Base-by-base conservation (phyloP, 2,888 invertebrate species). In the Julus scandinavius region DNA sequence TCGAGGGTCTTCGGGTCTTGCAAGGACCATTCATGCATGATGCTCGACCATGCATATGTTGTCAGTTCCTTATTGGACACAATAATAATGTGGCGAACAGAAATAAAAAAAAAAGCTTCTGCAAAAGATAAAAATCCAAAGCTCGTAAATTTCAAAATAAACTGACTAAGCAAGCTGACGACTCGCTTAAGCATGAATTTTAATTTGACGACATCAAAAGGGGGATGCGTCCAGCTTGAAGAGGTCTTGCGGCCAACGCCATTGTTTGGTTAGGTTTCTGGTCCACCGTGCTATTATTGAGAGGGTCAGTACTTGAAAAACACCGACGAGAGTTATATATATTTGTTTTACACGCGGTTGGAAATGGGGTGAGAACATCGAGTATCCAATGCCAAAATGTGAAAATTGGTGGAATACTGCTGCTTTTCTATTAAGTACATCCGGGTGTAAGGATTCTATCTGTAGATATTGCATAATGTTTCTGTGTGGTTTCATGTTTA, bases 61-160 rank as follows among this genome's bases (percentile, higher is more conserved):
- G 63, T 63, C 63, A 63, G 63, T 7, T 63, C 63, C 63, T 63
- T 20, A 63, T 63, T 63, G 63, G 63, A 63, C 63, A 63, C 63
- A 63, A 63, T 63, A 20, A 63, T 63, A 63, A 63, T 63, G 63
- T 6, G 63, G 6, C 63, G 20, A 20, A 63, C 63, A 63, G 63
- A 20, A 7, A 63, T 20, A 58, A 49, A 5, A 49, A 9, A 63
- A 63, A 63, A 20, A 63, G 20, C 20, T 58, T 58, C 2, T 20
- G 63, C 4, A 63, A 58, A 58, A 58, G 54, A 15, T 58, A 17
- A 63, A 17, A 63, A 63, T 63, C 63, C 63, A 20, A 15, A 20
- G 63, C 63, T 63, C 63, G 63, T 63, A 63, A 63, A 63, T 63
- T 63, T 63, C n/a, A 63, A 63, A 63, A 63, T 63, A 63, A 63